These are phyloP conservation scores for Girardia tigrina DNA, from an alignment of 2,888 invertebrate genomes.

Conservation along the genomic window DNA sequence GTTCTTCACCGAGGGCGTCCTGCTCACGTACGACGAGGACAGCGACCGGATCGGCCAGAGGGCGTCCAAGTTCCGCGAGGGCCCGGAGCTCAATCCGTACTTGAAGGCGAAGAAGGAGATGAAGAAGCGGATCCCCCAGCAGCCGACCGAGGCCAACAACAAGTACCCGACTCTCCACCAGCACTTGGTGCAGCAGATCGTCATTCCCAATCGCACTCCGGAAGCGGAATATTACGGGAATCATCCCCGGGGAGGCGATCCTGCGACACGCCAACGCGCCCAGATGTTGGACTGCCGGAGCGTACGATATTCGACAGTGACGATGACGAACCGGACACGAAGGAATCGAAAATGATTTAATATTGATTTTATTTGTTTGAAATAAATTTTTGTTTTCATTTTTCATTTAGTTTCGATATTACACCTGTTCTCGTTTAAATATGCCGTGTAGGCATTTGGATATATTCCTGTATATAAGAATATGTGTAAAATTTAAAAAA, in stretches of 20 bases:
- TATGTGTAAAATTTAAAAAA: too few species aligned
- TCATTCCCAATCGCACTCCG: slow-evolving; percentile 60
- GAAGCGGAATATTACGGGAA: slow-evolving; percentile 47
- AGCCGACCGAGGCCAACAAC: not conserved
- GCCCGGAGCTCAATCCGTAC: not conserved
- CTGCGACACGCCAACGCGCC: slow-evolving; percentile 84
- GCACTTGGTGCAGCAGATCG: slow-evolving; percentile 83
- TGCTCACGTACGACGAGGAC: slow-evolving; percentile 10
- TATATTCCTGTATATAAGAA: too few species aligned
- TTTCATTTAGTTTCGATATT: too few species aligned
- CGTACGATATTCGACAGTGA: slow-evolving; percentile 25
- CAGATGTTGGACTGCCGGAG: slow-evolving; percentile 49
- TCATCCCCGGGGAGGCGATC: slow-evolving; percentile 84
- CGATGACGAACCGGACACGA: not conserved
- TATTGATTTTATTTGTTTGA: not conserved
- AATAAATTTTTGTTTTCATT: not conserved
- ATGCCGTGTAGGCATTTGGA: too few species aligned
- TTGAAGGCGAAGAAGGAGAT: slow-evolving; percentile 24
- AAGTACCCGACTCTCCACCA: slow-evolving; percentile 59
- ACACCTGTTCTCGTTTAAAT: too few species aligned
- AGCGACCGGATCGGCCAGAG: not conserved
- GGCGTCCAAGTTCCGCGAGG: slow-evolving; percentile 50
- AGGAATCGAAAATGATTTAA: slow-evolving; percentile 1
- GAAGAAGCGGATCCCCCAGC: not conserved
- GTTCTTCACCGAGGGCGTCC: not conserved